phyloP scores from a whole-genome alignment of 2,888 invertebrate genomes.

The Archips xylosteana region DNA sequence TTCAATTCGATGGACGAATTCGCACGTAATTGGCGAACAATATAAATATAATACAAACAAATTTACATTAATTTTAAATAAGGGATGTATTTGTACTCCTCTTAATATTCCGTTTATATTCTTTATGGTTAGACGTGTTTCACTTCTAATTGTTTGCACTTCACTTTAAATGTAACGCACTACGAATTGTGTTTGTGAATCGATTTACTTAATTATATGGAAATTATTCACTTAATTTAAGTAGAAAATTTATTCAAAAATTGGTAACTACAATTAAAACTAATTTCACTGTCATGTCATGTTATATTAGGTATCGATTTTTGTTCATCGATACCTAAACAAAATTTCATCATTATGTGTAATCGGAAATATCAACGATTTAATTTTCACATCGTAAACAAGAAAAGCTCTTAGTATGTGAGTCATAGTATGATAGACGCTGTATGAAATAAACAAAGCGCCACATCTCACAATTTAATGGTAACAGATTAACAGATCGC shows the following conservation, averaged over 20 bases:
- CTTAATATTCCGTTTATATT: slow-evolving; percentile 24
- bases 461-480: background rate
- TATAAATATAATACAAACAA: slow-evolving; percentile 27
- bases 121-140: slow-evolving; percentile 24
- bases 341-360: background rate
- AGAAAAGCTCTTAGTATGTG: background rate
- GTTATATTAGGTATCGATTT: background rate
- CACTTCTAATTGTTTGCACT: slow-evolving; percentile 35
- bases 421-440: too few species aligned
- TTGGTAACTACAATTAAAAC: background rate
- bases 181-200: slow-evolving; percentile 31
- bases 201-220: slow-evolving; percentile 22
- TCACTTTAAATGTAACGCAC: slow-evolving; percentile 26
- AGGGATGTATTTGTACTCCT: slow-evolving; percentile 17
- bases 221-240: slow-evolving; percentile 45
- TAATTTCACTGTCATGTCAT: background rate
- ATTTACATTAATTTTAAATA: slow-evolving; percentile 18
- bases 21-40: slow-evolving; percentile 19
- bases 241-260: slow-evolving; percentile 47
- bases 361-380: too few species aligned
- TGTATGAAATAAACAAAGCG: too few species aligned
- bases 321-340: background rate
- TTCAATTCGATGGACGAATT: slow-evolving; percentile 16
- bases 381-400: too few species aligned
- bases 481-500: background rate